Base-by-base conservation (phyloP, 2,797 vertebrate species). In the Danionella dracula region DNA sequence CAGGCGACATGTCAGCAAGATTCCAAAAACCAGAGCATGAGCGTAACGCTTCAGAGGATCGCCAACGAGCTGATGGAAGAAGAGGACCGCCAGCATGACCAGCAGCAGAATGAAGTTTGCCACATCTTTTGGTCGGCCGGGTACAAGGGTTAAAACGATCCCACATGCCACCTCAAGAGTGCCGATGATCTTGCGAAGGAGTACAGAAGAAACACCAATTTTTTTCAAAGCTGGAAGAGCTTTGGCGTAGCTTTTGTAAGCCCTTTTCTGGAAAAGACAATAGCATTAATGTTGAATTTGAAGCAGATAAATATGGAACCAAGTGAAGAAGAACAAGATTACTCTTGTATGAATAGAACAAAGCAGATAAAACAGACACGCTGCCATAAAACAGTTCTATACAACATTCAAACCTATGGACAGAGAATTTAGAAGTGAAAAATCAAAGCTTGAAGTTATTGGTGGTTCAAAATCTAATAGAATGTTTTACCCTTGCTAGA, bases 41-140 rank as follows among this genome's bases (percentile, higher is more conserved):
- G 97, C 97, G 0, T 99, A 99, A 11, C 96, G 92, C 78, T 97
- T 98, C 64, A 99, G 90, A 1, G 96, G 96, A 80, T 99, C 97
- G 16, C 96, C 97, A 2, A 99, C 95, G 1, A 99, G 88, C 86
- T 99, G 97, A 78, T 99, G 97, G 82, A 98, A 98, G 76, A 98
- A 99, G 15, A 99, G 91, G 64, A 99, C 95, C 0, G 92, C 94
- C 60, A 99, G 87, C 81, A 97, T 96, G 4, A 99, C 92, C 60
- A 99, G 88, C 45, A 99, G 89, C 11, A 99, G 91, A 76, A 97
- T 74, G 78, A 99, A 99, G 88, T 99, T 99, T 76, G 96, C 97
- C 70, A 98, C 93, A 0, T 99, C 97, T 81, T 96, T 98, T 20
- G 94, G 94, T 76, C 93, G 86, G 5, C 97, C 96, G 0, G 97